phyloP scores from a whole-genome alignment of 1,140 invertebrate genomes.

The Brachionus calyciflorus region DNA sequence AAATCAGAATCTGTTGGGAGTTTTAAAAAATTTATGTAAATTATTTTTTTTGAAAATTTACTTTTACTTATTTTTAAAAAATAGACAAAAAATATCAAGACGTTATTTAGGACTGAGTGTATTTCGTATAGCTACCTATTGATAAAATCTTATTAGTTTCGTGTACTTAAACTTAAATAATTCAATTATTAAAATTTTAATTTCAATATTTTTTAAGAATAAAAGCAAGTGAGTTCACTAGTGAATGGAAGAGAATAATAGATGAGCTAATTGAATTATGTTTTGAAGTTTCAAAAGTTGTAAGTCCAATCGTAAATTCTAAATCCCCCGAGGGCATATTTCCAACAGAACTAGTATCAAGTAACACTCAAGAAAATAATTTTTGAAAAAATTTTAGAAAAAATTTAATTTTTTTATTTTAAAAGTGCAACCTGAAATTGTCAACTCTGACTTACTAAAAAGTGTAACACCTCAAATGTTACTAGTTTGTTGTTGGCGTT shows the following conservation, averaged over 20 bases:
- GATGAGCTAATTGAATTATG: constrained; percentile 30
- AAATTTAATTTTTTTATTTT: neutral
- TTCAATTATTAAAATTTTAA: too few species aligned
- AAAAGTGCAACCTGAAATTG: neutral
- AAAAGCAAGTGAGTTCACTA: neutral
- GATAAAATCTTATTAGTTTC: too few species aligned
- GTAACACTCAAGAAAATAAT: neutral
- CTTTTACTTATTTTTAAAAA: too few species aligned
- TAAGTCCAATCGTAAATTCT: constrained; percentile 43
- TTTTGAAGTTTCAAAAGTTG: constrained; percentile 13
- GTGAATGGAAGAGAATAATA: constrained; percentile 14
- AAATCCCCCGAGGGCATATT: constrained; percentile 45
- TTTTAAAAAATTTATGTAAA: too few species aligned
- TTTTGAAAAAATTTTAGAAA: neutral
- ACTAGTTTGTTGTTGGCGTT: constrained; percentile 83
- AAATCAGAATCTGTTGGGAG: too few species aligned
- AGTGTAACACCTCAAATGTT: constrained; percentile 59
- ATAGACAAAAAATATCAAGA: too few species aligned
- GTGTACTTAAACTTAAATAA: too few species aligned
- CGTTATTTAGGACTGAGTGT: too few species aligned
- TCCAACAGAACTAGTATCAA: constrained; percentile 27
- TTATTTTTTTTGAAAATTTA: too few species aligned
- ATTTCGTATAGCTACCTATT: too few species aligned
- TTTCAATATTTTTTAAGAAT: too few species aligned
- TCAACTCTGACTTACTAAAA: neutral